phyloP scores from a whole-genome alignment of 1,140 invertebrate genomes.

The Ips nitidus region DNA sequence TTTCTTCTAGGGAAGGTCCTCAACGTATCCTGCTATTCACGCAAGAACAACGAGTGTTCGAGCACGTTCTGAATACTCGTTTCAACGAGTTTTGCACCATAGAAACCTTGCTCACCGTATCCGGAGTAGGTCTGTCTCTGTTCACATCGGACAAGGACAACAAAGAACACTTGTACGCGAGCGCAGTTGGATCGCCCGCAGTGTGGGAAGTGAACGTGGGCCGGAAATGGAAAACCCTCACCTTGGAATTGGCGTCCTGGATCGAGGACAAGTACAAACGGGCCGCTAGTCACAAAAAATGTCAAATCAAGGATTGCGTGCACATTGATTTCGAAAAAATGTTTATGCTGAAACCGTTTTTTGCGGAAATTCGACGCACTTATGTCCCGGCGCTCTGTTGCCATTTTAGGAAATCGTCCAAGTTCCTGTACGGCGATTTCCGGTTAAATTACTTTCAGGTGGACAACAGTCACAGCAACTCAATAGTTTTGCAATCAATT shows the following conservation, averaged over 20 bases:
- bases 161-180: slow-evolving; percentile 53
- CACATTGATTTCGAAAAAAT: slow-evolving; percentile 82
- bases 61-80: slow-evolving; percentile 66
- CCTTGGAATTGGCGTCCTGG: slow-evolving; percentile 76
- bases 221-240: slow-evolving; percentile 75
- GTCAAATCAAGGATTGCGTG: slow-evolving; percentile 74
- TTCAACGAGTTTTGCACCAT: slow-evolving; percentile 70
- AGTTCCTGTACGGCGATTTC: slow-evolving; percentile 67
- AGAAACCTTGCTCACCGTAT: slow-evolving; percentile 71
- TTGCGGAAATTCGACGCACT: slow-evolving; percentile 71
- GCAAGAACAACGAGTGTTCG: slow-evolving; percentile 74
- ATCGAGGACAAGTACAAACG: slow-evolving; percentile 73
- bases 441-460: slow-evolving; percentile 68
- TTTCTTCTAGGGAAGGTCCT: slow-evolving; percentile 70
- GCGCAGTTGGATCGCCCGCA: slow-evolving; percentile 67
- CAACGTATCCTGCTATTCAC: slow-evolving; percentile 81
- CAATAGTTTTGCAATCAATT: slow-evolving; percentile 70
- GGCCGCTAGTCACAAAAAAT: slow-evolving; percentile 62
- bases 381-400: slow-evolving; percentile 77
- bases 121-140: slow-evolving; percentile 70
- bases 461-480: slow-evolving; percentile 82
- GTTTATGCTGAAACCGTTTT: slow-evolving; percentile 87
- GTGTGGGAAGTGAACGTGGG: slow-evolving; percentile 82
- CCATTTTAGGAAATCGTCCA: slow-evolving; percentile 70
- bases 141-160: slow-evolving; percentile 52